Conservation (phyloP, 2,888 invertebrate genomes). For the Trisateles emortualis region DNA sequence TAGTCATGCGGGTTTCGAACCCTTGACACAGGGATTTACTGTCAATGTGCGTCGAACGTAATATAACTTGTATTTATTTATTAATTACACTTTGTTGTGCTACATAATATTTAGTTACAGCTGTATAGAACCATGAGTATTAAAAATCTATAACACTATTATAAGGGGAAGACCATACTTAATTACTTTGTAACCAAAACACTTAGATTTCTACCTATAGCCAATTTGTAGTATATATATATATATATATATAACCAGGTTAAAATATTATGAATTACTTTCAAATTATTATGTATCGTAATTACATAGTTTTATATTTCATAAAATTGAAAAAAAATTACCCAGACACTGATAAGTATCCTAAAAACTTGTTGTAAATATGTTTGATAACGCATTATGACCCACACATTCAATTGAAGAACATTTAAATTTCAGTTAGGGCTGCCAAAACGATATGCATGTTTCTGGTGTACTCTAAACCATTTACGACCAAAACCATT, state of each 20-base stretch:
- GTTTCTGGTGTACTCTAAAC: slow-evolving; percentile 57
- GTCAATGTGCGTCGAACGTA: background rate
- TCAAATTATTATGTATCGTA: background rate
- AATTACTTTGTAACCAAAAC: background rate
- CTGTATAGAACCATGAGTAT: background rate
- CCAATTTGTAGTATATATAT: too few species aligned
- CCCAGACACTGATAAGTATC: slow-evolving; percentile 27
- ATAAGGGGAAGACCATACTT: background rate
- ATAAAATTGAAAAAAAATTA: slow-evolving; percentile 18
- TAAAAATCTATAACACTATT: background rate
- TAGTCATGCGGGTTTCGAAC: background rate
- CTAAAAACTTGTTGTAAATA: slow-evolving; percentile 21
- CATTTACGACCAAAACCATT: slow-evolving; percentile 28
- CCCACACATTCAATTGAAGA: slow-evolving; percentile 5
- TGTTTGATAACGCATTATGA: slow-evolving; percentile 16
- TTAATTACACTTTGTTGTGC: too few species aligned
- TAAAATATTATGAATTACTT: background rate
- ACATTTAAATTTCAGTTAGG: slow-evolving; percentile 64
- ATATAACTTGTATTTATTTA: too few species aligned
- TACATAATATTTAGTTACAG: too few species aligned
- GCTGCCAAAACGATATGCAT: slow-evolving; percentile 82
- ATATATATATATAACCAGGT: background rate
- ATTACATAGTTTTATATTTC: background rate
- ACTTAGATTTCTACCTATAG: background rate
- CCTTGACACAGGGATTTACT: background rate